Conservation (phyloP, 2,113 vertebrate genomes). For the Brachirus orientalis region DNA sequence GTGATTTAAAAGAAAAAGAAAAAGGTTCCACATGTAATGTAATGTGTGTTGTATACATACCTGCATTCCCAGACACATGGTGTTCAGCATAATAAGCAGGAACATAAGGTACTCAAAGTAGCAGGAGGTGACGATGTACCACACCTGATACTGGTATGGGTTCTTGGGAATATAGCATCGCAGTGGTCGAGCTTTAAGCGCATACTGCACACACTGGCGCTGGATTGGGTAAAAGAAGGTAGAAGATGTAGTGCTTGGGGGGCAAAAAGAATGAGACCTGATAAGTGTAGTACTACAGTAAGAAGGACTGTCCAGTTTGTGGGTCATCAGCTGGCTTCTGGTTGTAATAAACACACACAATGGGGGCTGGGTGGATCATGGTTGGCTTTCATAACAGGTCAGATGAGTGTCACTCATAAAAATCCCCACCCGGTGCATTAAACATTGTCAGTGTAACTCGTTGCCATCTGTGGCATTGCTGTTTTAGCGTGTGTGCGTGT, state of each 20-base stretch:
- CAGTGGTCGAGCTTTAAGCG: constrained; percentile 91
- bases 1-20: no score
- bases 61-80: constrained; percentile 96
- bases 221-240: constrained; percentile 54
- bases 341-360: no score
- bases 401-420: no score
- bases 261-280: neutral
- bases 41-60: constrained; percentile 64
- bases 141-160: constrained; percentile 91
- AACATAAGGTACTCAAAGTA: constrained; percentile 98
- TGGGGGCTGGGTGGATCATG: no score
- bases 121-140: constrained; percentile 95
- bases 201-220: constrained; percentile 96
- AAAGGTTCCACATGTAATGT: no score
- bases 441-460: no score
- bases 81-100: constrained; percentile 93
- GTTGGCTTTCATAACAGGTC: no score
- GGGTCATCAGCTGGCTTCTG: no score
- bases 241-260: neutral
- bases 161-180: constrained; percentile 95
- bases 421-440: no score
- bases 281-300: no score
- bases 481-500: neutral
- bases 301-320: no score
- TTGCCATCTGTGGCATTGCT: no score